Base-by-base conservation (phyloP, 2,797 vertebrate species). In the Hipposideros larvatus region DNA sequence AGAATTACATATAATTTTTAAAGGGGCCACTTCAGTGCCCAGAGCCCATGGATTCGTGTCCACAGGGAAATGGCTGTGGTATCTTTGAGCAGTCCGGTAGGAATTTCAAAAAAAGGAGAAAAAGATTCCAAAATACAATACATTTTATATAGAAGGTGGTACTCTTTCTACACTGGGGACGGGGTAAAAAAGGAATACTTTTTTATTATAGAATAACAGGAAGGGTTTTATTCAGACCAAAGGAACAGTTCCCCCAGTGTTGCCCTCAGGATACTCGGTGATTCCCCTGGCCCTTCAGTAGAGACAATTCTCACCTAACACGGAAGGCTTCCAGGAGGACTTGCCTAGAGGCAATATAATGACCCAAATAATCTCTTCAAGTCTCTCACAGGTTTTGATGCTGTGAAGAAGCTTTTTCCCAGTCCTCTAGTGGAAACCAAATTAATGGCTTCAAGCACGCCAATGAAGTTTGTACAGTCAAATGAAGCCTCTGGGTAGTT, bases 1-100 rank as follows among this genome's bases (percentile, higher is more conserved):
- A 96, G 92, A 97, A 97, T 97, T 94, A 97, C 94, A 95, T 94
- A 91, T 92, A 80, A 87, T 86, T 97, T 97, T 95, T 91, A 96
- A 98, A 92, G 95, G 96, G 97, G 65, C 82, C 95, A 96, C 91
- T 89, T 96, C 95, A 95, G 37, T 96, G 79, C 41, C 41, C 34
- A 84, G 88, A 70, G 74, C 78, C 68, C 96, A 65, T 78, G 82
- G 74, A 74, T 87, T 93, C 85, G 66, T 91, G 82, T 96, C 96
- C 86, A 19, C 53, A 55, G 71, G 24, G 41, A 83, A 66, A 90
- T 63, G 21, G 14, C 48, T 51, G 14, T 51, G 48, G 14, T 51
- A 51, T 13, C 43, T 43, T 43, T 43, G 48, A 15, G 14, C 14
- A 51, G 48, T 51, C 31, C 80, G 48, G 31, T 48, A 87, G 71